A percentile compares a stretch with the other conserved stretches of the same genome.
Conservation (phyloP, 1,140 invertebrate genomes). For the Drosophila lacertosa region DNA sequence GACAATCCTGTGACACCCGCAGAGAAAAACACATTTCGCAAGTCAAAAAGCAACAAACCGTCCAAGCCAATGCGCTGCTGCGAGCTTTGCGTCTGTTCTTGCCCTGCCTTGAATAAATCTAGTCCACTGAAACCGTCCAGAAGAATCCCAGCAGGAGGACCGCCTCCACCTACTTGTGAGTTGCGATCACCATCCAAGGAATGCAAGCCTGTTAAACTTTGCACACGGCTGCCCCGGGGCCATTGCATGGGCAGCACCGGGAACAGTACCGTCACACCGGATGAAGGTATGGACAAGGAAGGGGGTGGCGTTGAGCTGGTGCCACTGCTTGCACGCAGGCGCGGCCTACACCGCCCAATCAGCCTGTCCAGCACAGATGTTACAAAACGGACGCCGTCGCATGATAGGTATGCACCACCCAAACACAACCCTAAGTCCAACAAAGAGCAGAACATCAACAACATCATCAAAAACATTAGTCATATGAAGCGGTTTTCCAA, state of each 20-base stretch:
- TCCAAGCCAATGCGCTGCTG: slow-evolving; percentile 69
- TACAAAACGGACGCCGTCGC: slow-evolving; percentile 84
- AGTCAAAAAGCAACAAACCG: slow-evolving; percentile 52
- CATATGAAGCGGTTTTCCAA: slow-evolving; percentile 69
- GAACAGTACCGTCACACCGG: slow-evolving; percentile 53
- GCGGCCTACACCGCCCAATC: slow-evolving; percentile 78
- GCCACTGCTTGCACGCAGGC: slow-evolving; percentile 86
- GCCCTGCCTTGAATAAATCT: slow-evolving; percentile 52
- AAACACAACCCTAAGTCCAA: slow-evolving; percentile 70
- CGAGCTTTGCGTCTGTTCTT: slow-evolving; percentile 75
- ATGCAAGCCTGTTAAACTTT: slow-evolving; percentile 60
- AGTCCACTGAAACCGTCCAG: slow-evolving; percentile 44
- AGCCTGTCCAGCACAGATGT: slow-evolving; percentile 86
- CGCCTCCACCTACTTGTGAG: slow-evolving; percentile 30
- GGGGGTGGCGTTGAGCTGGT: slow-evolving; percentile 88
- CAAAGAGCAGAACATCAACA: slow-evolving; percentile 66
- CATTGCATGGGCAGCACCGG: slow-evolving; percentile 50
- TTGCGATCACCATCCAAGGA: slow-evolving; percentile 55
- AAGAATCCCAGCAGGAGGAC: slow-evolving; percentile 20
- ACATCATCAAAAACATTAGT: slow-evolving; percentile 73
- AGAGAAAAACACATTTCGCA: slow-evolving; percentile 76
- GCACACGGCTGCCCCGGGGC: slow-evolving; percentile 54
- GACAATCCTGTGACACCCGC: slow-evolving; percentile 78
- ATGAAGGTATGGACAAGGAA: slow-evolving; percentile 34
- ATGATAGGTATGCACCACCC: slow-evolving; percentile 83